A percentile compares a stretch with the other conserved stretches of the same genome.
These are phyloP conservation scores for Nixonia krombeini DNA, from an alignment of 1,140 invertebrate species.

Conservation along the genomic window DNA sequence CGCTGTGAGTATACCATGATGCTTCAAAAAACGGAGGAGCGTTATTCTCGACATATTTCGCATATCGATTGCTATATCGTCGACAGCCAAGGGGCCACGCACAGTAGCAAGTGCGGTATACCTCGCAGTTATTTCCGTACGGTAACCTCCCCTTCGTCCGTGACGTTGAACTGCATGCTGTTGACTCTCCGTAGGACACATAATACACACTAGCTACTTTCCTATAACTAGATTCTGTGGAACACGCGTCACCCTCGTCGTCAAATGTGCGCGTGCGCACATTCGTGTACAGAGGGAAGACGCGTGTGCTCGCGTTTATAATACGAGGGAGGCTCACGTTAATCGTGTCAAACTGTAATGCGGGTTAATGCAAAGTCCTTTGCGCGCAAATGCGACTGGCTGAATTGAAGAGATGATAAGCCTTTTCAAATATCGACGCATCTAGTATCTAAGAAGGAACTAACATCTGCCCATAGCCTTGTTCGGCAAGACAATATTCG, in stretches of 20 bases:
- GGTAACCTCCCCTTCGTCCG: constrained; percentile 14
- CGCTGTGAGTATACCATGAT: too few species aligned
- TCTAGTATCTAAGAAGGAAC: not conserved
- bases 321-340: not conserved
- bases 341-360: not conserved
- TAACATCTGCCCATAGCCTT: not conserved
- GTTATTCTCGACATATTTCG: too few species aligned
- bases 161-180: not conserved
- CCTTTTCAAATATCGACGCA: not conserved
- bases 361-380: not conserved
- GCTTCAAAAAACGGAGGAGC: too few species aligned
- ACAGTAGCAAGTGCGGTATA: too few species aligned
- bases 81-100: too few species aligned
- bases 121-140: constrained; percentile 34
- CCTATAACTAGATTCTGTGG: constrained; percentile 5
- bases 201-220: constrained; percentile 9
- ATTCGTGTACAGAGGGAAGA: not conserved
- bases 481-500: constrained; percentile 29
- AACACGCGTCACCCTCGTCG: not conserved
- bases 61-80: not conserved
- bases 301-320: not conserved
- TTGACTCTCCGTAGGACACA: not conserved
- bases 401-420: constrained; percentile 2
- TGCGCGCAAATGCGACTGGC: not conserved
- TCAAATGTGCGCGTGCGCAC: not conserved